Evolutionary conservation across 2,797 vertebrate genomes (phyloP), one percentile per base, ranked within the genome.

Genomic region (Cheirogaleus major): DNA sequence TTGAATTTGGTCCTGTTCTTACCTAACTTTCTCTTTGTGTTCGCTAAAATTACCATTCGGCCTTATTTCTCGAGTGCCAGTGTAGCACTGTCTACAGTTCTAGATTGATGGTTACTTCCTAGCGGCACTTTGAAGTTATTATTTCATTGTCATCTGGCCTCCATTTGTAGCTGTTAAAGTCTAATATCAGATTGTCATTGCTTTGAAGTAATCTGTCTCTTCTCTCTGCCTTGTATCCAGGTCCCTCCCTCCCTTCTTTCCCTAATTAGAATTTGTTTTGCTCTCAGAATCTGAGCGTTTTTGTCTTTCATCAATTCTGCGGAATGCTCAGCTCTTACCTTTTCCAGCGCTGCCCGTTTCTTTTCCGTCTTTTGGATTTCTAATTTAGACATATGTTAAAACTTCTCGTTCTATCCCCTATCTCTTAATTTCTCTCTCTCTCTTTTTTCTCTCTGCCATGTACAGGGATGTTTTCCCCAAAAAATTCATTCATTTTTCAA

Each of bases 131-230:
- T 52, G 83, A 93, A 59, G 89, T 48, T 61, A 5, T 15, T 22
- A n/a, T 61, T 82, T 61, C 15, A 1, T 45, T 25, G 84, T 48
- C 90, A n/a, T 95, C 93, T 92, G 93, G 96, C 91, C 59, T 88
- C 89, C 88, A 80, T 88, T 92, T 92, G 45, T 45, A 75, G 30
- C 69, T 43, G 27, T 41, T 84, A 27, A 81, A 43, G 61, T 48
- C 70, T 93, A 55, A 73, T 63, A 57, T 88, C 76, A 52, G 32
- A 78, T 41, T 59, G 78, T 78, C 72, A 30, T 63, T 27, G 75
- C 87, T 96, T 82, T 94, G 92, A 96, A 89, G 67, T 30, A 4
- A 84, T 86, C 55, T 32, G 0, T 43, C 52, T 93, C 45, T 52
- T 9, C 43, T 35, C 15, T 93, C 45, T 79, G 43, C 70, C 86